Percentiles rank a stretch among this genome's conserved stretches.
These are phyloP conservation scores for Narcine bancroftii DNA, from an alignment of 2,113 vertebrate species.

Conservation along the genomic window DNA sequence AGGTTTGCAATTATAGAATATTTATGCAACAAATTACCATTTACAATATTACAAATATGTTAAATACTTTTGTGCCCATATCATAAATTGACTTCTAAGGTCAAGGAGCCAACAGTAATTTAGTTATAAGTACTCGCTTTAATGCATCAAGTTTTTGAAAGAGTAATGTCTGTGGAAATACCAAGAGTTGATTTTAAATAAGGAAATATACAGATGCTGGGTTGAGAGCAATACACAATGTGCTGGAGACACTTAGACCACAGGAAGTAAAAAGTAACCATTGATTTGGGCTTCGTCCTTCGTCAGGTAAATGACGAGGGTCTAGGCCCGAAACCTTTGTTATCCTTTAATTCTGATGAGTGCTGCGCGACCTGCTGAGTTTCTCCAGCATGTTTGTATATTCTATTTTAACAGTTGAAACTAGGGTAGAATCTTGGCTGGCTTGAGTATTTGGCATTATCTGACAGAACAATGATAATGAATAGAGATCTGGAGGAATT, in stretches of 20 bases:
- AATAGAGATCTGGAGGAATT: background rate
- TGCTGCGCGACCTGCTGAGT: no score
- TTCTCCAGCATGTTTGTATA: no score
- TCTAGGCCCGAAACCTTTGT: no score
- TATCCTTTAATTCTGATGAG: no score
- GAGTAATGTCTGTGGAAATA: background rate
- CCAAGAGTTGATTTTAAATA: no score
- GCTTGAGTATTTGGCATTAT: background rate
- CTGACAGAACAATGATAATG: background rate
- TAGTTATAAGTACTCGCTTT: background rate
- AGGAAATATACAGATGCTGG: no score
- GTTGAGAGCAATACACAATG: no score
- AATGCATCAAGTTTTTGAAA: background rate
- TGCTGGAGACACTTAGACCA: no score
- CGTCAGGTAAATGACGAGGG: no score
- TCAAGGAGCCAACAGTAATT: background rate
- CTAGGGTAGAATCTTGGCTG: background rate
- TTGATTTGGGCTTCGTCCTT: no score
- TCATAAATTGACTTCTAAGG: background rate
- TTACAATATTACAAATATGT: background rate
- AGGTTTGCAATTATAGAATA: background rate
- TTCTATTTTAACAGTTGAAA: background rate
- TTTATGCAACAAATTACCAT: background rate
- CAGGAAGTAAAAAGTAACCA: no score
- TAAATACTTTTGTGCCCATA: background rate